Base-by-base conservation (phyloP, 2,797 vertebrate species). In the Hippocampus kuda region DNA sequence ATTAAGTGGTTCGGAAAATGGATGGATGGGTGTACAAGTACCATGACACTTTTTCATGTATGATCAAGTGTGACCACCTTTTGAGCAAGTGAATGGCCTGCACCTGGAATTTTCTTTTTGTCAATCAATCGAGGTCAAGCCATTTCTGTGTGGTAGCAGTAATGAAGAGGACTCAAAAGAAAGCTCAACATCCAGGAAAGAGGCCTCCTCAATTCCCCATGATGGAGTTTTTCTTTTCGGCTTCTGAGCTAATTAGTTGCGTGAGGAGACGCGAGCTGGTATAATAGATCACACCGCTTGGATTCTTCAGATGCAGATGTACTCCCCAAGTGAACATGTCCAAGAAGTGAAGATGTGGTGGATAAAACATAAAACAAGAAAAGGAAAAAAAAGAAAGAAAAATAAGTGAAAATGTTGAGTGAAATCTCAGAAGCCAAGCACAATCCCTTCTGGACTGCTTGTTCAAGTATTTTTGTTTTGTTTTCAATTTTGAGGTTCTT, bases 161-260 rank as follows among this genome's bases (percentile, higher is more conserved):
- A 49, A 49, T 20, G 16, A 49, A 16, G 18, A 16, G 15, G 8
- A 15, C 54, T 56, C 56, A 27, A 57, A 59, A 11, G 24, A 59
- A 59, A 59, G 56, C 56, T 26, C 56, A 15, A 59, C 56, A 26
- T 59, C 56, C 26, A 59, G 56, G 56, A 59, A 59, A 59, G n/a
- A 59, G 7, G 12, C 24, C 56, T 27, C 56, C 27, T 59, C 24
- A 59, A 26, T 59, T 59, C 26, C 26, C 56, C 24, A 13, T 27
- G 24, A 26, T 27, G 24, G n/a, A 27, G 10, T 57, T 26, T 27
- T 57, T 27, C 12, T 59, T 27, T 59, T 15, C 4, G 4, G n/a
- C 56, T 59, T 15, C 11, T 13, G 56, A 26, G 56, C 24, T 59
- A 59, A 59, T 59, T 26, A 27, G 56, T 26, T 27, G 56, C 11